Evolutionary conservation across 2,113 vertebrate genomes (phyloP).

Genomic region (Origma solitaria): DNA sequence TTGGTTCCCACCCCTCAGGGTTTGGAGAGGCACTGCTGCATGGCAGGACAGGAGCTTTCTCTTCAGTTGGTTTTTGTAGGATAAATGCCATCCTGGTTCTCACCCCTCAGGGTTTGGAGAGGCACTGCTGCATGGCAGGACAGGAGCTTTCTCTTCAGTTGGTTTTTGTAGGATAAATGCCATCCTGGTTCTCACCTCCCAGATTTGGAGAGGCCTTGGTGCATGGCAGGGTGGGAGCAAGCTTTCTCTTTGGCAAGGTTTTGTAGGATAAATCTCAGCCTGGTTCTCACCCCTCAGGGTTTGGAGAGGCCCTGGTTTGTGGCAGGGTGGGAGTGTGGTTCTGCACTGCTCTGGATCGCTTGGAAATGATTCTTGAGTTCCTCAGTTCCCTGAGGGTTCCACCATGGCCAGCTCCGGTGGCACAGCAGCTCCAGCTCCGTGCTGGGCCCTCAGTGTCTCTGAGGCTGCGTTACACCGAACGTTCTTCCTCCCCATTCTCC

Average conservation of each 20-base stretch:
- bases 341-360: background rate
- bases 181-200: no score
- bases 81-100: background rate
- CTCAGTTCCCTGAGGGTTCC: background rate
- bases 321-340: background rate
- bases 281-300: no score
- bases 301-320: no score
- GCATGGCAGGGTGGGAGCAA: no score
- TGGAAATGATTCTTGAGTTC: background rate
- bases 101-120: background rate
- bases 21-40: no score
- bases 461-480: accelerated
- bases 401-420: background rate
- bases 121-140: background rate
- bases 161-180: no score
- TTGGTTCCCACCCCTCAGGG: no score
- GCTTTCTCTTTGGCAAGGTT: no score
- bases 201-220: no score
- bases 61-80: background rate
- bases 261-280: no score
- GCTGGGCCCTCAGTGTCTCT: background rate
- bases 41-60: background rate
- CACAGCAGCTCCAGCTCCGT: background rate
- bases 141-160: no score
- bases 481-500: background rate